Evolutionary conservation across 2,888 invertebrate genomes (phyloP).

Genomic region (Acleris holmiana): DNA sequence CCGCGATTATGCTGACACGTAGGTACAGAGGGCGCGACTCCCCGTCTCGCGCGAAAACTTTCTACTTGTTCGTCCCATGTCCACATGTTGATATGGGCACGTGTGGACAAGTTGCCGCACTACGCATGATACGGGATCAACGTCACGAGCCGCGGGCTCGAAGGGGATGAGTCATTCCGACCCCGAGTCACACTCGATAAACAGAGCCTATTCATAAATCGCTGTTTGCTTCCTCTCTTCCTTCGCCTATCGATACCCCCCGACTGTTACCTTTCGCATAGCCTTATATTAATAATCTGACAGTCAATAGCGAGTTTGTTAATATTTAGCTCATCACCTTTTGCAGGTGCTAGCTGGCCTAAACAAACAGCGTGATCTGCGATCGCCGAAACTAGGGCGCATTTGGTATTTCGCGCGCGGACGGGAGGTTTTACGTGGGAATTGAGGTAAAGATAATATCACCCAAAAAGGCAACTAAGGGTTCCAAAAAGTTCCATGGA

Average conservation of each 20-base stretch:
- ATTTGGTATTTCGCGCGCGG: constrained; percentile 83
- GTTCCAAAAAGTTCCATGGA: constrained; percentile 73
- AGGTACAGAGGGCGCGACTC: constrained; percentile 50
- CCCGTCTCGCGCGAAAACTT: constrained; percentile 56
- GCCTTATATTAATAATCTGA: constrained; percentile 62
- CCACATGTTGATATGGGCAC: constrained; percentile 62
- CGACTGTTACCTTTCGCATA: constrained; percentile 55
- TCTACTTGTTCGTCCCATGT: constrained; percentile 51
- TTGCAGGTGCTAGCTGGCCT: constrained; percentile 64
- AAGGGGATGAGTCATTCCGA: constrained; percentile 39
- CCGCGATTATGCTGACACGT: constrained; percentile 69
- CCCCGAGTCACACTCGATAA: constrained; percentile 24
- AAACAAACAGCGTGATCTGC: constrained; percentile 79
- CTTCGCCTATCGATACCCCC: constrained; percentile 44
- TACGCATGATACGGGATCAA: constrained; percentile 55
- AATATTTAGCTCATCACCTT: constrained; percentile 76
- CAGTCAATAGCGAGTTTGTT: constrained; percentile 57
- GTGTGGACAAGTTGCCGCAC: constrained; percentile 53
- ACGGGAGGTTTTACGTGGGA: constrained; percentile 75
- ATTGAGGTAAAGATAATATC: constrained; percentile 78
- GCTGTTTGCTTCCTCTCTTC: constrained; percentile 23
- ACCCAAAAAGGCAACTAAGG: constrained; percentile 79
- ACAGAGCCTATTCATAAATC: constrained; percentile 27
- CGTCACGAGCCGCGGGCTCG: constrained; percentile 45
- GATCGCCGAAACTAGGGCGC: constrained; percentile 77